Evolutionary conservation across 2,797 vertebrate species (phyloP), one percentile per base, ranked within the genome.

Genomic region (Astyanax mexicanus): DNA sequence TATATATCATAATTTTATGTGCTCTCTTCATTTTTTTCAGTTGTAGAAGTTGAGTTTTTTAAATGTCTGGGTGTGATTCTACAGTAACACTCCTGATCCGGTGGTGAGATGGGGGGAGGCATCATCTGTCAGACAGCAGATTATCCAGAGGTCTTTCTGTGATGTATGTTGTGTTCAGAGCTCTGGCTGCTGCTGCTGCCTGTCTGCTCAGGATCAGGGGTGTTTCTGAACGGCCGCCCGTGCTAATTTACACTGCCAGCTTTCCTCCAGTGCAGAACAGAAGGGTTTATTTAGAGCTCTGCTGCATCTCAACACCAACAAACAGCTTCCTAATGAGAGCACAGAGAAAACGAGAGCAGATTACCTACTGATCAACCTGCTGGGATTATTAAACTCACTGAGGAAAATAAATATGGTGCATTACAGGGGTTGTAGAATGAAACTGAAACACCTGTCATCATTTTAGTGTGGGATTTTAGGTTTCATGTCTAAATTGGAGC

Each of bases 211-310:
- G 76, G 52, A 80, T 76, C 79, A 72, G 55, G 86, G 80, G 75
- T 83, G 84, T 84, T 80, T 42, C 75, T 79, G 81, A 87, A 80
- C 82, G 83, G 89, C 85, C 88, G 88, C 84, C 84, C 84, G 80
- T 87, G 83, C 85, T 90, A 87, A 92, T 92, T 89, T 92, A 85
- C 88, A 86, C 83, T 86, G 89, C 82, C 86, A 89, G 83, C 86
- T 88, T 85, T 87, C 73, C 86, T 77, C 68, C 73, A 54, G 71
- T 44, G 62, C 85, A 80, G 71, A 72, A 74, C 64, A 75, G 72
- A 83, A 87, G 65, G 78, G 78, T 86, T 88, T 83, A 87, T 89
- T 78, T 89, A 88, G 68, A 72, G 83, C 84, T 67, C 73, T 77
- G 54, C 58, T 49, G 52, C 69, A 61, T 80, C 77, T 72, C 32